Evolutionary conservation across 2,797 vertebrate species (phyloP).

Genomic region (Propithecus perrieri): DNA sequence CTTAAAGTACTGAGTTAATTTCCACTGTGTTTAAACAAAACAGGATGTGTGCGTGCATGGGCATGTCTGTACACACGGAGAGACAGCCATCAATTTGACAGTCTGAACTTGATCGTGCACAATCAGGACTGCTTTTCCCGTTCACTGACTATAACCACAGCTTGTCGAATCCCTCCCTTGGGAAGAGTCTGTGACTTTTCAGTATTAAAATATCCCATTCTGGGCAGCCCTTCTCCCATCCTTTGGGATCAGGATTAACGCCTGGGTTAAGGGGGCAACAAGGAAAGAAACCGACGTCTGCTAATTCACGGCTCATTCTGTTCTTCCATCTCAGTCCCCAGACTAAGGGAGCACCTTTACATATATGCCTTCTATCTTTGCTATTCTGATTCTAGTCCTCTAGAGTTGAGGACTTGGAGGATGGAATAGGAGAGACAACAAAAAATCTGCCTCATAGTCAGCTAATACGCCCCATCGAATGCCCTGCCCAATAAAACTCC

Average conservation of each 20-base stretch:
- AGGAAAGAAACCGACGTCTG: background rate
- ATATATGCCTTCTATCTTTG: too few relatives aligned
- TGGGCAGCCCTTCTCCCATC: background rate
- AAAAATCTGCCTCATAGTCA: background rate
- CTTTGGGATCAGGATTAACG: background rate
- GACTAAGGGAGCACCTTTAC: background rate
- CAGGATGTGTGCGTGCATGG: fast-evolving
- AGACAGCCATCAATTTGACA: background rate
- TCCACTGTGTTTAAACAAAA: background rate
- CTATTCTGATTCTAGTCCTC: background rate
- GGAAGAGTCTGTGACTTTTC: background rate
- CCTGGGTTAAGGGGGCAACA: too few relatives aligned
- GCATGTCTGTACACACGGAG: too few relatives aligned
- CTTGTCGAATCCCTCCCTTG: background rate
- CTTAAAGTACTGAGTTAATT: background rate
- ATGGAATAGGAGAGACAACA: background rate
- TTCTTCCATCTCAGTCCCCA: background rate
- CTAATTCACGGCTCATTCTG: too few relatives aligned
- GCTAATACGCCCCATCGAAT: background rate
- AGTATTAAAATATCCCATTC: background rate
- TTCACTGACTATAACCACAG: background rate
- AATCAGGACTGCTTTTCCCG: background rate
- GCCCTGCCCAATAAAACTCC: background rate
- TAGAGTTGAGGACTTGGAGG: background rate
- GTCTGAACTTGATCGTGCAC: background rate